These are phyloP conservation scores for Megaceryle maxima DNA, from an alignment of 2,113 vertebrate genomes.

Conservation along the genomic window DNA sequence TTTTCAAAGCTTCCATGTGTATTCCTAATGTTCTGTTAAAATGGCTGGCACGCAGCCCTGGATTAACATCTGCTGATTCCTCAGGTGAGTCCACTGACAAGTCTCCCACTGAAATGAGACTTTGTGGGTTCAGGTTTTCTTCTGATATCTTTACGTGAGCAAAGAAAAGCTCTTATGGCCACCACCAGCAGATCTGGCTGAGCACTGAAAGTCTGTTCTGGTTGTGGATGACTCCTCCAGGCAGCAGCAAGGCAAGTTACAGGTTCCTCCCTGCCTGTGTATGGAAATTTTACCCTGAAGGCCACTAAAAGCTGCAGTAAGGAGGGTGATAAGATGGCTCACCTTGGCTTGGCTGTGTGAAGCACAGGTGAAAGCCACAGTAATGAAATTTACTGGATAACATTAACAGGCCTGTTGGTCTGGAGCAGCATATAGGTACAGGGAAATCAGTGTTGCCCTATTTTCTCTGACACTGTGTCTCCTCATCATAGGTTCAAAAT, in stretches of 20 bases:
- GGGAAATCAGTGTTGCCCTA: fast-evolving
- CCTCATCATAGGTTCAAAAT: background rate
- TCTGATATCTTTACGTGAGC: background rate
- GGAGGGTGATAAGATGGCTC: background rate
- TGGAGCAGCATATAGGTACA: background rate
- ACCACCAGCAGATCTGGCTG: background rate
- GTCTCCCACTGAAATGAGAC: background rate
- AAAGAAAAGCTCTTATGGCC: background rate
- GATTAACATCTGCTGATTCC: background rate
- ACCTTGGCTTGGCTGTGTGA: background rate
- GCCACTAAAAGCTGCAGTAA: background rate
- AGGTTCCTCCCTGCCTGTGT: background rate
- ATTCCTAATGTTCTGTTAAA: background rate
- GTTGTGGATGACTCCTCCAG: background rate
- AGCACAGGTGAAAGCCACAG: background rate
- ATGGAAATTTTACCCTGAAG: background rate
- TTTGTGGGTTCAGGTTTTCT: background rate
- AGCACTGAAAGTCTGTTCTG: background rate
- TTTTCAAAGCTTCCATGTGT: constrained; percentile 36
- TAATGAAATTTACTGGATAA: background rate
- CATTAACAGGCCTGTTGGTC: background rate
- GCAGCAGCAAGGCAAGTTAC: background rate
- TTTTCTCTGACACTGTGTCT: background rate
- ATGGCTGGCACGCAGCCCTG: background rate
- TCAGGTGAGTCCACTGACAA: background rate